Evolutionary conservation across 1,140 invertebrate genomes (phyloP).

Genomic region (Watersipora subatra): DNA sequence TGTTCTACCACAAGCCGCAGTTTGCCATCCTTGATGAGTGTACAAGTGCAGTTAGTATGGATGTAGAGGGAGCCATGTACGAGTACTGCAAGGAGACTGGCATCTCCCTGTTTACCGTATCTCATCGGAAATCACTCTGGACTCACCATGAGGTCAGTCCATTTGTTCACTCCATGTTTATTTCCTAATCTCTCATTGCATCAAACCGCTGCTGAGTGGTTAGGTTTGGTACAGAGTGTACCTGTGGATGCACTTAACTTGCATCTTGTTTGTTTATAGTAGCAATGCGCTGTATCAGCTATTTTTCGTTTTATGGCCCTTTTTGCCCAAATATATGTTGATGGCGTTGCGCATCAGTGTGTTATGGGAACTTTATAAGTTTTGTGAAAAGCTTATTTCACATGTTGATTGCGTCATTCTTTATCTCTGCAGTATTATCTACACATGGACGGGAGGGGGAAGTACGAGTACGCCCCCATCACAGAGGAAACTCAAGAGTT

Average conservation of each 20-base stretch:
- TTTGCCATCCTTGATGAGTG: conserved; percentile 98
- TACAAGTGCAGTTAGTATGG: conserved; percentile 90
- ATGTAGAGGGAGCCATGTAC: conserved; percentile 95
- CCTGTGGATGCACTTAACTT: too few species aligned
- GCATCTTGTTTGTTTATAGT: too few species aligned
- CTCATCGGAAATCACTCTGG: conserved; percentile 89
- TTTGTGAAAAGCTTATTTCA: too few species aligned
- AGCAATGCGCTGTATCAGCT: too few species aligned
- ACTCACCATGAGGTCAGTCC: conserved; percentile 89
- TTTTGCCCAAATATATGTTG: neutral
- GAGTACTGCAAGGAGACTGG: conserved; percentile 68
- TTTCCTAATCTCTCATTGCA: too few species aligned
- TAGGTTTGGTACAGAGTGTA: too few species aligned
- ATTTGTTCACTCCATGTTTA: too few species aligned
- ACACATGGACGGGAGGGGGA: conserved; percentile 83
- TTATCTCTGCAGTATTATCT: conserved; percentile 58
- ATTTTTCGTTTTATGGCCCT: too few species aligned
- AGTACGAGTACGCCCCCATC: conserved; percentile 71
- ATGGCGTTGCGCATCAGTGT: neutral
- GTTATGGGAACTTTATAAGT: neutral
- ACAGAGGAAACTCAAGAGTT: conserved; percentile 75
- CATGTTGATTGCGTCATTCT: too few species aligned
- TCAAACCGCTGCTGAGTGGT: too few species aligned
- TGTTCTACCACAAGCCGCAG: conserved; percentile 93
- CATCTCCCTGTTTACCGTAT: conserved; percentile 92